Conservation (phyloP, 2,113 vertebrate species). For the Aptenodytes patagonicus region DNA sequence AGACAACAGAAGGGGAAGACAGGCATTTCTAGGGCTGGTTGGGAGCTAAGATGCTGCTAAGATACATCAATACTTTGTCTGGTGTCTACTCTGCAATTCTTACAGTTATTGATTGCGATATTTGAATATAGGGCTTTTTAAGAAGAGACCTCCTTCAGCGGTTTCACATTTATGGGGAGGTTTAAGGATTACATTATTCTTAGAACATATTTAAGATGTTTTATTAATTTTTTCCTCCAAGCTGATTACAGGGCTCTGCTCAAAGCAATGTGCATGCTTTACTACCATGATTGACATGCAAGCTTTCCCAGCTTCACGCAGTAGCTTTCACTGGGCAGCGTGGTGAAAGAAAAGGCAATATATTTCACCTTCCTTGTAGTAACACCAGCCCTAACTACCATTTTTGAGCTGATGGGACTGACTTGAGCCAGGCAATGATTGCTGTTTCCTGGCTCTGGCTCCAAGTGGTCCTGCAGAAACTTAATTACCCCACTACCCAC, state of each 20-base stretch:
- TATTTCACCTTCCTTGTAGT: not conserved
- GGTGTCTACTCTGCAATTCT: not conserved
- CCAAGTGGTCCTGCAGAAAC: not conserved
- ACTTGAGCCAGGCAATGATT: not conserved
- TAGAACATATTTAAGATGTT: not conserved
- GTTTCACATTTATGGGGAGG: not conserved
- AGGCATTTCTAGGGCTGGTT: not conserved
- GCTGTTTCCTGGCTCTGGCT: not conserved
- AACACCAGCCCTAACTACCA: not conserved
- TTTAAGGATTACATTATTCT: not conserved
- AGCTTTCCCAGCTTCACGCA: not conserved
- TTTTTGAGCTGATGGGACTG: not conserved
- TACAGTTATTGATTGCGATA: not conserved
- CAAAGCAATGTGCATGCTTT: not conserved
- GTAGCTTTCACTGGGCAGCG: not conserved
- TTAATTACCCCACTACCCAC: not conserved
- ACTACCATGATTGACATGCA: accelerated
- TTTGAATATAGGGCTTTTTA: not conserved
- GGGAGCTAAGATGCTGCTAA: not conserved
- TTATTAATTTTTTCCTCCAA: not conserved
- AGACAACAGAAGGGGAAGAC: not conserved
- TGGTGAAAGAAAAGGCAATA: not conserved
- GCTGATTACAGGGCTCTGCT: not conserved
- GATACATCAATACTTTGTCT: accelerated
- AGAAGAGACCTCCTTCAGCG: accelerated